Percentiles rank a stretch among this genome's conserved stretches.
Evolutionary conservation across 1,140 invertebrate genomes (phyloP).

Genomic region (Drosophila cardini): DNA sequence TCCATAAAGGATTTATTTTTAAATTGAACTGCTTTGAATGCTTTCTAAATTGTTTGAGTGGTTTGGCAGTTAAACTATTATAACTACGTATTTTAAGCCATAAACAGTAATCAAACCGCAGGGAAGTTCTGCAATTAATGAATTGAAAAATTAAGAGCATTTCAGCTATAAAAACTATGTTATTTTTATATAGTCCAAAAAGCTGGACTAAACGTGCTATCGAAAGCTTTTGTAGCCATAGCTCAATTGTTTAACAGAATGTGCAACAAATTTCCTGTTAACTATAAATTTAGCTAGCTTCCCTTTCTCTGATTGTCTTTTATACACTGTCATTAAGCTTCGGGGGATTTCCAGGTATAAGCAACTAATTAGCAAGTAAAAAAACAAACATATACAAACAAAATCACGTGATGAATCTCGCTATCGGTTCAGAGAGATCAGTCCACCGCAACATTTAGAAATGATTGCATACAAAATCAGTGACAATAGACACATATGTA

Average conservation of each 20-base stretch:
- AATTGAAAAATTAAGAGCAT: no score
- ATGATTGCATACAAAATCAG: constrained; percentile 30
- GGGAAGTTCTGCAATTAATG: no score
- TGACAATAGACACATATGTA: constrained; percentile 10
- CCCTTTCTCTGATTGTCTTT: constrained; percentile 2
- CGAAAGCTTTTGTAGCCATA: not conserved
- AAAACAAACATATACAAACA: constrained; percentile 38
- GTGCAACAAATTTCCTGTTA: not conserved
- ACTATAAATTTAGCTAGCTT: not conserved
- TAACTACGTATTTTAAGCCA: no score
- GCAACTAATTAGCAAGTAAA: constrained; percentile 52
- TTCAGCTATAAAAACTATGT: not conserved
- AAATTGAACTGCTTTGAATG: no score
- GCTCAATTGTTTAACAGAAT: not conserved
- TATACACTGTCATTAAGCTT: not conserved
- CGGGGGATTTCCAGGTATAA: constrained; percentile 64
- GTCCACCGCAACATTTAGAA: constrained; percentile 21
- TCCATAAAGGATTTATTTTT: no score
- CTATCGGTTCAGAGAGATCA: constrained; percentile 67
- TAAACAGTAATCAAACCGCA: no score
- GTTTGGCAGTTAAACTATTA: no score
- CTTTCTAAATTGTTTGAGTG: no score
- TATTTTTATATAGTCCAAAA: not conserved
- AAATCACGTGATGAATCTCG: constrained; percentile 68
- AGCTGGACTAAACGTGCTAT: no score